Percentiles rank a stretch among this genome's conserved stretches.
These are phyloP conservation scores for Heliconius hortense DNA, from an alignment of 2,888 invertebrate species.

Conservation along the genomic window DNA sequence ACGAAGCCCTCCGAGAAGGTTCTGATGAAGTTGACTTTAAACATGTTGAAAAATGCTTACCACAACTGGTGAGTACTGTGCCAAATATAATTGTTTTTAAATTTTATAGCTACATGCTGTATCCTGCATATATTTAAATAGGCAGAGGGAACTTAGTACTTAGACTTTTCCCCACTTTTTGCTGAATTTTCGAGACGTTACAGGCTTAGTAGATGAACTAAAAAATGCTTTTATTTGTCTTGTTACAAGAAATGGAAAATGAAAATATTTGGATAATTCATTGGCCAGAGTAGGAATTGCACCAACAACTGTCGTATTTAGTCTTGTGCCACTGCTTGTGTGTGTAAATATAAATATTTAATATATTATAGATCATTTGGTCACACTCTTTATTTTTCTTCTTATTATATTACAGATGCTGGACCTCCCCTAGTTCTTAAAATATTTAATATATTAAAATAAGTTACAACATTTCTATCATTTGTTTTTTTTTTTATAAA, in stretches of 20 bases:
- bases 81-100: not conserved
- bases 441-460: not conserved
- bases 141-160: too few species aligned
- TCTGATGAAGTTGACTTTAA: conserved; percentile 74
- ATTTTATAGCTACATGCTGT: not conserved
- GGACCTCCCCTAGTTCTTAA: conserved; percentile 37
- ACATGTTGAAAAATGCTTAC: conserved; percentile 80
- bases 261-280: too few species aligned
- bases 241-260: too few species aligned
- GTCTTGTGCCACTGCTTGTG: too few species aligned
- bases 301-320: too few species aligned
- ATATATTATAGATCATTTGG: not conserved
- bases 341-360: too few species aligned
- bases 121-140: not conserved
- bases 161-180: too few species aligned
- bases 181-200: not conserved
- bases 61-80: conserved; percentile 73
- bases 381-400: not conserved
- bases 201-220: too few species aligned
- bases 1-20: conserved; percentile 73
- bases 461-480: not conserved
- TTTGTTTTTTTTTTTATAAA: not conserved
- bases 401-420: conserved; percentile 39
- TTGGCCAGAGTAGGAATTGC: not conserved
- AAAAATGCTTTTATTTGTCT: too few species aligned